These are phyloP conservation scores for Prenolepis imparis DNA, from an alignment of 2,888 invertebrate species.

Conservation along the genomic window DNA sequence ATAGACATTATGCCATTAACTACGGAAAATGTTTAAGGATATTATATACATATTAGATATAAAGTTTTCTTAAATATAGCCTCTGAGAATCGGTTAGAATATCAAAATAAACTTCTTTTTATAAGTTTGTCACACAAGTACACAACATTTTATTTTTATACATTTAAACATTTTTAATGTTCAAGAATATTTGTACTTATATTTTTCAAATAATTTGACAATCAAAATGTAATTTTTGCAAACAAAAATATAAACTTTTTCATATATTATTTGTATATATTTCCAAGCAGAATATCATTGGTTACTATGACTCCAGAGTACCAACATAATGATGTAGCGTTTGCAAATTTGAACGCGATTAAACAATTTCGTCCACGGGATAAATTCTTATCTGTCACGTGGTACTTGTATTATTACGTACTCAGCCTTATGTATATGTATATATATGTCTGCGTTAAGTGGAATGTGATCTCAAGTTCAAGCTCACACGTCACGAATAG, in stretches of 20 bases:
- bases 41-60: not conserved
- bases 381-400: constrained; percentile 55
- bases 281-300: not conserved
- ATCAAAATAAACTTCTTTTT: not conserved
- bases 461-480: constrained; percentile 72
- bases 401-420: constrained; percentile 58
- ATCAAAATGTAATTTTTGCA: not conserved
- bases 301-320: not conserved
- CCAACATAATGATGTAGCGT: not conserved
- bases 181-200: not conserved
- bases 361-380: constrained; percentile 50
- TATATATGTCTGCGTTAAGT: constrained; percentile 62
- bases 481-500: constrained; percentile 70
- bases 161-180: not conserved
- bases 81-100: not conserved
- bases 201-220: not conserved
- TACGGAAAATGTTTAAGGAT: not conserved
- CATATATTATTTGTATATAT: not conserved
- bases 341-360: constrained; percentile 39
- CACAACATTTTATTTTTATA: not conserved
- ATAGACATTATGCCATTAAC: constrained; percentile 11
- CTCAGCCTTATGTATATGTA: constrained; percentile 49
- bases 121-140: not conserved
- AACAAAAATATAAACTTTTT: not conserved
- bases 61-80: not conserved